Base-by-base conservation (phyloP, 1,140 invertebrate genomes). In the Choristoneura fumiferana region DNA sequence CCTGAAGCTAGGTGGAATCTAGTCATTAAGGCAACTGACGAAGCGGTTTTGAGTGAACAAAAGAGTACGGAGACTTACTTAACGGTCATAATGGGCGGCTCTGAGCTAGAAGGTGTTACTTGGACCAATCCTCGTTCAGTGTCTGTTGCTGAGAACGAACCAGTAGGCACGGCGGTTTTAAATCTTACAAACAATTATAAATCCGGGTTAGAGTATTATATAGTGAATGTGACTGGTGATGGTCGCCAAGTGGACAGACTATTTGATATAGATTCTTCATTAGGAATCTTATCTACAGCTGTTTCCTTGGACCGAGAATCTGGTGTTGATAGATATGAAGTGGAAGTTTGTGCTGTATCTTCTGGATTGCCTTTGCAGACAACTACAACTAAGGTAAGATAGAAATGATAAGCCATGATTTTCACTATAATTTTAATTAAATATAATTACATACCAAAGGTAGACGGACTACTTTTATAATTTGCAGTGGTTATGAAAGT, bases 11-110 rank as follows among this genome's bases (percentile, higher is more conserved):
- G 93, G 33, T 98, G 98, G 82, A 93, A 95, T 62, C 87, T 98
- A 9, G 95, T 95, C 0, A 93, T 98, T 4, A 93, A 96, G 66
- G 97, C 97, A 2, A 96, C 96, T 0, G 97, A 98, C 81, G 97
- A 98, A 82, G 96, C 96, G 0, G 95, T 96, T 0, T 94, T 97
- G 69, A 93, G 94, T 38, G 95, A 97, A 68, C 91, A 96, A 45
- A 94, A 94, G 77, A 96, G 94, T 40, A 94, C 95, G 0, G 96
- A 97, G 69, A 93, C 95, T 0, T 96, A 96, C 73, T 87, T 97
- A 34, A 96, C 95, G 0, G 90, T 97, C 34, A 94, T 97, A 18
- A 91, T 94, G 39, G 89, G 90, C 10, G 89, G 89, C 4, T 82
- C 84, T 12, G 83, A 89, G 53, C 81, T 90, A 55, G 91, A 91